Evolutionary conservation across 2,797 vertebrate genomes (phyloP).

Genomic region (Enteromius thamalakanensis): DNA sequence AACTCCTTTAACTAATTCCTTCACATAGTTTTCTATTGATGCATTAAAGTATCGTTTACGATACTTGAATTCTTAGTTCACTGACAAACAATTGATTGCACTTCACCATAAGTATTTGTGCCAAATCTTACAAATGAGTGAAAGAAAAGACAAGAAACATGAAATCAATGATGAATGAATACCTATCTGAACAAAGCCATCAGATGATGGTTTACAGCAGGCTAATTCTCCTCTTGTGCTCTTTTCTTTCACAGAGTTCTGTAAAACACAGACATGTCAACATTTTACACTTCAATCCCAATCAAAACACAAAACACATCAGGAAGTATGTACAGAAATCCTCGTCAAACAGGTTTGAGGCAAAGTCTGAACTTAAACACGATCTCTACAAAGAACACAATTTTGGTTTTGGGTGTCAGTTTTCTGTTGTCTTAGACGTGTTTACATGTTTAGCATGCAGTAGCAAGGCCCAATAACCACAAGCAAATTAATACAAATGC

Average conservation of each 20-base stretch:
- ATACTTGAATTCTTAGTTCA: background rate
- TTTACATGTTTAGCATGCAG: background rate
- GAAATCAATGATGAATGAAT: conserved; percentile 36
- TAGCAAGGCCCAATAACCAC: background rate
- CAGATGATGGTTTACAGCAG: conserved; percentile 65
- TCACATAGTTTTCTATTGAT: background rate
- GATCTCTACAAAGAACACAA: background rate
- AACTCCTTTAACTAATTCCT: background rate
- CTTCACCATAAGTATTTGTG: conserved; percentile 28
- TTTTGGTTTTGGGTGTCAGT: conserved; percentile 7
- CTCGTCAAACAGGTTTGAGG: background rate
- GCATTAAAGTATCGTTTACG: background rate
- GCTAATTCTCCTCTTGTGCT: conserved; percentile 52
- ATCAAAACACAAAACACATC: background rate
- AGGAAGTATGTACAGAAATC: background rate
- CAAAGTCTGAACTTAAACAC: background rate
- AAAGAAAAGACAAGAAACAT: background rate
- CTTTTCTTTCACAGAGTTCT: conserved; percentile 50
- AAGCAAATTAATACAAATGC: conserved; percentile 1
- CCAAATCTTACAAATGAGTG: conserved; percentile 16
- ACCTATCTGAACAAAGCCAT: conserved; percentile 77
- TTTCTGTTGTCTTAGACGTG: background rate
- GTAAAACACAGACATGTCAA: conserved; percentile 31
- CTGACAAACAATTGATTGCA: background rate
- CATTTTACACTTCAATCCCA: background rate